These are phyloP conservation scores for Drosophila birchii DNA, from an alignment of 2,888 invertebrate genomes.

Conservation along the genomic window DNA sequence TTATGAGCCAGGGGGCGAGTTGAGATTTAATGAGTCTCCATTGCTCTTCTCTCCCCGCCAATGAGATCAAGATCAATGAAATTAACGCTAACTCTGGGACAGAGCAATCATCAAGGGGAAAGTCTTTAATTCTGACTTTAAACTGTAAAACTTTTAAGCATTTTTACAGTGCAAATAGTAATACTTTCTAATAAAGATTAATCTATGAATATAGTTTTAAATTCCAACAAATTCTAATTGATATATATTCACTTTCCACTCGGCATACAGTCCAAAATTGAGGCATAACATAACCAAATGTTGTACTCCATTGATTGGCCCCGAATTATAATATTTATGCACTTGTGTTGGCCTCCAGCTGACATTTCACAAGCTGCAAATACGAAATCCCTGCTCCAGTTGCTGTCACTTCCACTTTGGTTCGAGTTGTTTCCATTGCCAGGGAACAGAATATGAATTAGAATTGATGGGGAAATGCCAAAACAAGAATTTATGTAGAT, in stretches of 20 bases:
- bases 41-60: constrained; percentile 1
- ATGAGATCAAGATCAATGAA: constrained; percentile 29
- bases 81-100: constrained; percentile 11
- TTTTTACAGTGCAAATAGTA: too few relatives aligned
- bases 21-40: constrained; percentile 38
- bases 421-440: constrained; percentile 4
- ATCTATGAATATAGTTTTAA: too few relatives aligned
- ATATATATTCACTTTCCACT: not conserved
- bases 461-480: constrained; percentile 43
- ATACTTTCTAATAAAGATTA: too few relatives aligned
- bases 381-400: constrained; percentile 26
- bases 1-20: constrained; percentile 58
- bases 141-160: too few relatives aligned
- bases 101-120: not conserved
- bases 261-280: not conserved
- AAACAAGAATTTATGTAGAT: constrained; percentile 42
- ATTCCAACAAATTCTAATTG: not conserved
- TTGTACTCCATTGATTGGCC: not conserved
- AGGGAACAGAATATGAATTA: constrained; percentile 37
- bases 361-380: constrained; percentile 9
- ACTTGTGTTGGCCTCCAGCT: not conserved
- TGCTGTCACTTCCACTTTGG: constrained; percentile 16
- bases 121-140: not conserved
- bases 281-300: not conserved
- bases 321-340: not conserved